phyloP scores from a whole-genome alignment of 2,888 invertebrate genomes.

The Pegoplata infirma region DNA sequence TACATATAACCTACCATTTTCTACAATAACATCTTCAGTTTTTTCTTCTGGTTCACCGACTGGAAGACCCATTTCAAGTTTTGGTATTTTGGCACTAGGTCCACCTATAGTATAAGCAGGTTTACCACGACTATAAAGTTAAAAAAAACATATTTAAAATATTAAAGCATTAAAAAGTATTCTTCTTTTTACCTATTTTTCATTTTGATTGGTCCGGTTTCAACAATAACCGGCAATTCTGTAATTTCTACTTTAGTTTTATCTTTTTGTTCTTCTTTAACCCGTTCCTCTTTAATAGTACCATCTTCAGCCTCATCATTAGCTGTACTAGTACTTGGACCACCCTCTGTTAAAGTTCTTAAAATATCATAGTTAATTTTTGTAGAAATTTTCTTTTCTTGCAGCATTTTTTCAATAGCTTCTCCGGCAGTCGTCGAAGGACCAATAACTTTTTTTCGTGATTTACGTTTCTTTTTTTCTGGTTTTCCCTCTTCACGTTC shows the following conservation, averaged over 20 bases:
- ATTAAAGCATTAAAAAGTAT: background rate
- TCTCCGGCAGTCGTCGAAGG: slow-evolving; percentile 88
- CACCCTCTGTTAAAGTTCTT: slow-evolving; percentile 82
- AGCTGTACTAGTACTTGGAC: slow-evolving; percentile 58
- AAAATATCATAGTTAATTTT: slow-evolving; percentile 99
- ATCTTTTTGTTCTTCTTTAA: slow-evolving; percentile 39
- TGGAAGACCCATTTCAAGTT: slow-evolving; percentile 71
- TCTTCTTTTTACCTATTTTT: slow-evolving; percentile 64
- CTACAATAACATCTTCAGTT: slow-evolving; percentile 66
- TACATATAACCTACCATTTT: slow-evolving; percentile 67
- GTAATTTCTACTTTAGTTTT: slow-evolving; percentile 62
- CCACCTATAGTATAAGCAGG: slow-evolving; percentile 70
- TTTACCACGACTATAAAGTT: slow-evolving; percentile 67
- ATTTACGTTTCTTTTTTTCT: slow-evolving; percentile 86
- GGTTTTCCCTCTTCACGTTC: slow-evolving; percentile 93
- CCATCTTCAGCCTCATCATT: slow-evolving; percentile 13
- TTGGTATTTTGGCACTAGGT: slow-evolving; percentile 70
- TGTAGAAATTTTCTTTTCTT: slow-evolving; percentile 95
- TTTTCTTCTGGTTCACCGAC: slow-evolving; percentile 67
- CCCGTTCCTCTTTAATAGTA: slow-evolving; percentile 24
- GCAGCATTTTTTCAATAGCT: slow-evolving; percentile 97
- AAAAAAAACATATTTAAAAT: too few species aligned
- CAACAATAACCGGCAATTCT: slow-evolving; percentile 67
- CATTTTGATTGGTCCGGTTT: slow-evolving; percentile 66
- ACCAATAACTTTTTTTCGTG: slow-evolving; percentile 82